Percentiles rank a stretch among this genome's conserved stretches.
These are phyloP conservation scores for Apis florea DNA, from an alignment of 1,140 invertebrate species.

Conservation along the genomic window DNA sequence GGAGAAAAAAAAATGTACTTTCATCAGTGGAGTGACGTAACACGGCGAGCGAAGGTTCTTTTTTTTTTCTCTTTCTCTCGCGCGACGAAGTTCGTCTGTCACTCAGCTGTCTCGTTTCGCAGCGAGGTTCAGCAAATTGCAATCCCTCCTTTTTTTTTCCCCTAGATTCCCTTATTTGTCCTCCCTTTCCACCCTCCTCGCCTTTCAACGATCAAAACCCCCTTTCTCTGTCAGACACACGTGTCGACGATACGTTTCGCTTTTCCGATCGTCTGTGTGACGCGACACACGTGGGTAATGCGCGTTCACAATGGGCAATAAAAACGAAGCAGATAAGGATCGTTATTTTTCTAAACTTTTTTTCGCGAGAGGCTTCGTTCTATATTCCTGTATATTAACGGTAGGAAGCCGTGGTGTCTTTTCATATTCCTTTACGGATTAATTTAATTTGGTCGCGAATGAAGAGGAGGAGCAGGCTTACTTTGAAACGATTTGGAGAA, in stretches of 20 bases:
- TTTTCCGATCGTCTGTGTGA: constrained; percentile 34
- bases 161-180: constrained; percentile 64
- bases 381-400: too few relatives aligned
- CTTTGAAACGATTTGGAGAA: too few relatives aligned
- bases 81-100: constrained; percentile 40
- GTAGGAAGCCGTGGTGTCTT: too few relatives aligned
- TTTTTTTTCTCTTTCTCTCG: constrained; percentile 21
- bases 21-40: constrained; percentile 48
- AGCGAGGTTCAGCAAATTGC: constrained; percentile 59
- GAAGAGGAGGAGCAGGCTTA: too few relatives aligned
- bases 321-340: background rate
- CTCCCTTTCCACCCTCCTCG: constrained; percentile 31
- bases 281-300: constrained; percentile 2
- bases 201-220: constrained; percentile 40
- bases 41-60: constrained; percentile 38
- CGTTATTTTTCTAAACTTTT: too few relatives aligned
- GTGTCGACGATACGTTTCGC: constrained; percentile 31
- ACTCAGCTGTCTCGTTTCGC: constrained; percentile 59
- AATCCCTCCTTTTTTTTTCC: constrained; percentile 47
- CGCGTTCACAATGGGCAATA: background rate
- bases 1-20: constrained; percentile 13
- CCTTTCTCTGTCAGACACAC: constrained; percentile 41
- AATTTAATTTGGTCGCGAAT: too few relatives aligned
- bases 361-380: too few relatives aligned
- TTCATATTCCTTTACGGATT: too few relatives aligned